Percentiles rank a stretch among this genome's conserved stretches.
Evolutionary conservation across 2,797 vertebrate species (phyloP).

Genomic region (Squalus acanthias): DNA sequence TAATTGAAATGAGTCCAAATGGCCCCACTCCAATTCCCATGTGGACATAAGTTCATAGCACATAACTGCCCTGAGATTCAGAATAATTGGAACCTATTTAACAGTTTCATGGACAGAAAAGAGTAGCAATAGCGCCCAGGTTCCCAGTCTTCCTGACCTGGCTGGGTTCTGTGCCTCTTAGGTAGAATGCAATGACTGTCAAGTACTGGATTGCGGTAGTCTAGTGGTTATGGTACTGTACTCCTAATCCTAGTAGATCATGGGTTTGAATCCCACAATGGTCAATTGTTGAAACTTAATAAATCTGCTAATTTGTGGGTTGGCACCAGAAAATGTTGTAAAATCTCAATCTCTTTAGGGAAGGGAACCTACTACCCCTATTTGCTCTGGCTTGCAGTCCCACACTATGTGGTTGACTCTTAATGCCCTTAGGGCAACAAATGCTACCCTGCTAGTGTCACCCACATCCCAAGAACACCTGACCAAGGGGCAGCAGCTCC

Average conservation of each 20-base stretch:
- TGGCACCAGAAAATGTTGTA: neutral
- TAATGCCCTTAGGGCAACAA: no score
- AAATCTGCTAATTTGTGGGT: neutral
- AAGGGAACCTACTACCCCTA: neutral
- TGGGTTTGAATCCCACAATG: neutral
- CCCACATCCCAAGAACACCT: neutral
- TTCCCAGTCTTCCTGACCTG: neutral
- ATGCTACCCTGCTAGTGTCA: neutral
- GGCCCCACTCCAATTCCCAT: neutral
- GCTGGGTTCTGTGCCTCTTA: neutral
- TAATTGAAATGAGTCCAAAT: neutral
- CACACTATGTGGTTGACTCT: no score
- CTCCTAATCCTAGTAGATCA: neutral
- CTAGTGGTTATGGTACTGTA: neutral
- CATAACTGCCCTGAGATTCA: neutral
- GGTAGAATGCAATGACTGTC: neutral
- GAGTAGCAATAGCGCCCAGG: neutral
- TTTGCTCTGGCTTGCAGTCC: no score
- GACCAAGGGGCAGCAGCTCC: no score
- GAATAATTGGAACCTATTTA: neutral
- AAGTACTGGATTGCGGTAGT: neutral
- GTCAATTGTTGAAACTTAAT: neutral
- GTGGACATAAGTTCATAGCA: neutral
- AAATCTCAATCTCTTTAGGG: neutral
- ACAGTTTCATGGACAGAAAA: neutral